phyloP scores from a whole-genome alignment of 2,113 vertebrate genomes.

The Chrysemys picta region DNA sequence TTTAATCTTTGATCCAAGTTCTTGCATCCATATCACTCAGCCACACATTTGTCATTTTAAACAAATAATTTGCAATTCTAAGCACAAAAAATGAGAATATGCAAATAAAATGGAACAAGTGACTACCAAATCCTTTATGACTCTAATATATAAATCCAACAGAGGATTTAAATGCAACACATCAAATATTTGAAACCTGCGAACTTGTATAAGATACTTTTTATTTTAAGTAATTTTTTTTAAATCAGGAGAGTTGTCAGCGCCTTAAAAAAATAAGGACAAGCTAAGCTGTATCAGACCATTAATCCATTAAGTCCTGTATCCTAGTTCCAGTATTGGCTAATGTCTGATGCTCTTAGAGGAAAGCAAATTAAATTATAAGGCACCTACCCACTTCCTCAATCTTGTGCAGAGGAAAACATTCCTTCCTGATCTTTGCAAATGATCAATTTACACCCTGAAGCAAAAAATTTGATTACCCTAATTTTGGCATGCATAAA shows the following conservation, averaged over 20 bases:
- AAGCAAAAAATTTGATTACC: conserved; percentile 33
- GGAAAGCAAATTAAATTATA: background rate
- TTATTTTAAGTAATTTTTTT: background rate
- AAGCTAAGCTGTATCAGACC: background rate
- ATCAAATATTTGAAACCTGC: background rate
- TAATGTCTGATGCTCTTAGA: background rate
- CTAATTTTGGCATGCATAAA: conserved; percentile 14
- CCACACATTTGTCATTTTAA: conserved; percentile 10
- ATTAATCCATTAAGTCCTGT: background rate
- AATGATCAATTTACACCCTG: conserved; percentile 5
- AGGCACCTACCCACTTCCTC: background rate
- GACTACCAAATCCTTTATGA: background rate
- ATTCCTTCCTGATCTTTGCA: conserved; percentile 45
- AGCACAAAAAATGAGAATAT: background rate
- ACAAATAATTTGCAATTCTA: conserved; percentile 25
- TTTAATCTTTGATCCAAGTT: conserved; percentile 11
- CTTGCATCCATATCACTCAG: conserved; percentile 28
- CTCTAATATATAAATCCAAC: background rate
- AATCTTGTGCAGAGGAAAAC: conserved; percentile 4
- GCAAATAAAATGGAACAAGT: background rate
- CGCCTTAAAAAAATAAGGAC: background rate
- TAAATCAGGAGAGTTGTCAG: background rate
- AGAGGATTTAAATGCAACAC: background rate
- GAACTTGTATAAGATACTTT: background rate
- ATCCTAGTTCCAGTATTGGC: background rate